A percentile compares a stretch with the other conserved stretches of the same genome.
Evolutionary conservation across 2,888 invertebrate genomes (phyloP).

Genomic region (Ptilodon capucinus): DNA sequence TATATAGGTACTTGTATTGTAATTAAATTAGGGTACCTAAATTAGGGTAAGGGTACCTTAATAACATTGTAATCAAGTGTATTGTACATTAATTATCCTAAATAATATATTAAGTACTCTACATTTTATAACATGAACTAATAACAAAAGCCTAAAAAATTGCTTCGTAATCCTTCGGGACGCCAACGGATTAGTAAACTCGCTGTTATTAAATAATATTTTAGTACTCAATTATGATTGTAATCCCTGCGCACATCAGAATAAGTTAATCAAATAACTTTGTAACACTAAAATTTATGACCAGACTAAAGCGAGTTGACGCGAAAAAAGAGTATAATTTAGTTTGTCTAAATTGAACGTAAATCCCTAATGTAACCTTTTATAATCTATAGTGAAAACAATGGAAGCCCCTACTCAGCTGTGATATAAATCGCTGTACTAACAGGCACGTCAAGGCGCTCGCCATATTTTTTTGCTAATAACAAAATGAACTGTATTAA

Average conservation of each 20-base stretch:
- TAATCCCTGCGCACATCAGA: not conserved
- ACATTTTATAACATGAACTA: too few species aligned
- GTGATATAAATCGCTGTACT: too few species aligned
- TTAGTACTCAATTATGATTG: not conserved
- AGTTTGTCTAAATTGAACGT: not conserved
- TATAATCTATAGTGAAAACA: constrained; percentile 3
- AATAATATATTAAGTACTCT: too few species aligned
- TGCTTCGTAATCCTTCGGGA: not conserved
- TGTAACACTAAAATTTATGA: constrained; percentile 3
- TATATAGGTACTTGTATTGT: too few species aligned
- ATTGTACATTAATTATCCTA: too few species aligned
- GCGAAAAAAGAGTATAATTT: not conserved
- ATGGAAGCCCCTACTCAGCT: constrained; percentile 19
- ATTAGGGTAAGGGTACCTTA: too few species aligned
- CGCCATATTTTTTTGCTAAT: too few species aligned
- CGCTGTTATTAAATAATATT: not conserved
- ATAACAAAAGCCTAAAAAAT: not conserved
- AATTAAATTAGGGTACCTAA: too few species aligned
- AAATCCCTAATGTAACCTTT: not conserved
- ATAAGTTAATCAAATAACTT: not conserved
- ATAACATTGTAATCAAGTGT: too few species aligned
- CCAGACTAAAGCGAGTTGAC: not conserved
- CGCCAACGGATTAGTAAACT: not conserved
- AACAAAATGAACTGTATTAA: too few species aligned
- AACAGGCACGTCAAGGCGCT: too few species aligned